Evolutionary conservation across 2,888 invertebrate genomes (phyloP).

Genomic region (Troides oblongomaculatus): DNA sequence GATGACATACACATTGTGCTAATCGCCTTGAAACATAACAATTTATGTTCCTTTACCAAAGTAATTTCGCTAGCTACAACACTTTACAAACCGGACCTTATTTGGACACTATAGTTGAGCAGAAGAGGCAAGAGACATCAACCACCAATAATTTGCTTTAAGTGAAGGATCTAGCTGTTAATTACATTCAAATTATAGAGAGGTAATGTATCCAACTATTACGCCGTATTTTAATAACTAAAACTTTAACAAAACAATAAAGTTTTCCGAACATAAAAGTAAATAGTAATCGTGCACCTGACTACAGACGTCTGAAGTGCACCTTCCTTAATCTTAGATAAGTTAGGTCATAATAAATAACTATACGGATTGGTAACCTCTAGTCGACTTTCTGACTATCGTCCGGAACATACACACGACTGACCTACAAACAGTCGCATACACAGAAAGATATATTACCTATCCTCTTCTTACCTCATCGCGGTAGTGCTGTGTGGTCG

Average conservation of each 20-base stretch:
- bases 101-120: no score
- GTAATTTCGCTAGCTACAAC: no score
- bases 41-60: no score
- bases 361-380: constrained; percentile 72
- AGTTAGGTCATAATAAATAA: constrained; percentile 40
- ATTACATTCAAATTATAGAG: no score
- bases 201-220: neutral
- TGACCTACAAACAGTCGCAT: constrained; percentile 77
- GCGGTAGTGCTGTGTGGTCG: constrained; percentile 50
- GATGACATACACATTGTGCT: no score
- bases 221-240: neutral
- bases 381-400: constrained; percentile 78
- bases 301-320: neutral
- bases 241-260: neutral
- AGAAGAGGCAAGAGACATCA: no score
- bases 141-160: no score
- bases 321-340: constrained; percentile 29
- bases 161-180: no score
- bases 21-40: no score
- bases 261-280: neutral
- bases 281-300: neutral
- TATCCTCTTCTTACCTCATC: constrained; percentile 59
- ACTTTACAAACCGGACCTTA: no score
- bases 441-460: constrained; percentile 64
- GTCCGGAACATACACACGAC: constrained; percentile 78